Base-by-base conservation (phyloP, 2,113 vertebrate species). In the Pampusana beccarii region DNA sequence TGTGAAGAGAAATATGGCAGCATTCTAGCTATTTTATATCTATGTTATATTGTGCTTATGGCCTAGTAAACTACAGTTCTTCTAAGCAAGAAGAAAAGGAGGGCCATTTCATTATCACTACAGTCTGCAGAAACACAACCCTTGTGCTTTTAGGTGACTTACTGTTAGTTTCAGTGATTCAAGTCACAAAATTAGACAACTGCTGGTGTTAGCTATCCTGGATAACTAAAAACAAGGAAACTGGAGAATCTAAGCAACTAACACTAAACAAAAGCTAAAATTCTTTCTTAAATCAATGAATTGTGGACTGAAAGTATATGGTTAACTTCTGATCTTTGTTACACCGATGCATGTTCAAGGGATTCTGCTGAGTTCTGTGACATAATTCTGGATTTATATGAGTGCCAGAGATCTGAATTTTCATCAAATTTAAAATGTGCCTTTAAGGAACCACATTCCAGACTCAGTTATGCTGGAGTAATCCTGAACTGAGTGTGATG, bases 141-240 rank as follows among this genome's bases (percentile, higher is more conserved):
- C 94, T 97, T 98, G 98, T 98, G 98, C 98, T 98, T 98, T 96
- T 96, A 72, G 75, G 97, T 97, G 95, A 97, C 96, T 98, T 94
- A 78, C 48, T 94, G 64, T 94, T 97, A 91, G 88, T 78, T 94
- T 93, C 81, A 94, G 91, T 92, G 89, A 93, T 95, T 74, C 54
- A 95, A 94, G 88, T 92, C 94, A 97, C 95, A 91, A 79, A 90
- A 94, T 65, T 77, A 81, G 79, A 95, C 53, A 94, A 91, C 81
- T 97, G 97, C 97, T 97, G 97, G 97, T 98, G 91, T 93, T 97
- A 74, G 53, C 92, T 95, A 95, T 81, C 91, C 83, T 75, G 77
- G 56, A 90, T 71, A 84, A 65, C 51, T 24, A 42, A 84, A 75
- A 91, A 54, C 14, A 51, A 44, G 78, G 53, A 88, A 64, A 83